These are phyloP conservation scores for Nesometra sesokonis DNA, from an alignment of 35 echinoderm and acorn worm species.

Conservation along the genomic window DNA sequence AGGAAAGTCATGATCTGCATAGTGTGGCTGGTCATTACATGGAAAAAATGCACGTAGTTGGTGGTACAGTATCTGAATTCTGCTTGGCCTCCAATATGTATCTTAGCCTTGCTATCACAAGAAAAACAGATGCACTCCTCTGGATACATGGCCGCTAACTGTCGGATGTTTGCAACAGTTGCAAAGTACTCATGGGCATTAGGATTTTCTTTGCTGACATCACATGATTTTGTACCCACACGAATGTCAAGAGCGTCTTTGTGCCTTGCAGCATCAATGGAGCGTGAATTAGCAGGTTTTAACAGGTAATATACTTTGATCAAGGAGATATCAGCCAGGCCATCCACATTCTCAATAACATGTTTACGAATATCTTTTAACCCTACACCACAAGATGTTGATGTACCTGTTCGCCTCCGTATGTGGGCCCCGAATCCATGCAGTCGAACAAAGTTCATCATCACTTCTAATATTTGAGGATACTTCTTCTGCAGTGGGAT, in stretches of 20 bases:
- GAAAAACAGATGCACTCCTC: slow-evolving; percentile 1
- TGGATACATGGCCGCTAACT: background rate
- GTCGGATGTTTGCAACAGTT: background rate
- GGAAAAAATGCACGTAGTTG: slow-evolving; percentile 11
- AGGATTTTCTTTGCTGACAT: slow-evolving; percentile 1
- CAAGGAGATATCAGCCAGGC: slow-evolving; percentile 5
- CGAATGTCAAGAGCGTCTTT: background rate
- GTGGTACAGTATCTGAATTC: background rate
- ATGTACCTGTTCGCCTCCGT: slow-evolving; percentile 2
- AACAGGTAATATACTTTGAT: slow-evolving; percentile 3
- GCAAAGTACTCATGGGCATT: background rate
- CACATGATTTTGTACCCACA: background rate
- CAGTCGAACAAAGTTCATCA: slow-evolving; percentile 8
- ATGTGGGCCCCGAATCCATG: slow-evolving; percentile 6
- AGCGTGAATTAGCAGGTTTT: background rate
- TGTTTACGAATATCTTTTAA: background rate
- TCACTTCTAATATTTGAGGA: background rate
- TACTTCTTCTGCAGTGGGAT: background rate
- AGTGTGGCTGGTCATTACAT: background rate
- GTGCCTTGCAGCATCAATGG: background rate
- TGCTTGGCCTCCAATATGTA: slow-evolving; percentile 4
- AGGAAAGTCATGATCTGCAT: slow-evolving; percentile 15
- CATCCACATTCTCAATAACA: background rate
- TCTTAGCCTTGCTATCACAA: slow-evolving; percentile 10
- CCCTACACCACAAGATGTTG: background rate